These are phyloP conservation scores for Hypsopygia costalis DNA, from an alignment of 2,888 invertebrate species.

Conservation along the genomic window DNA sequence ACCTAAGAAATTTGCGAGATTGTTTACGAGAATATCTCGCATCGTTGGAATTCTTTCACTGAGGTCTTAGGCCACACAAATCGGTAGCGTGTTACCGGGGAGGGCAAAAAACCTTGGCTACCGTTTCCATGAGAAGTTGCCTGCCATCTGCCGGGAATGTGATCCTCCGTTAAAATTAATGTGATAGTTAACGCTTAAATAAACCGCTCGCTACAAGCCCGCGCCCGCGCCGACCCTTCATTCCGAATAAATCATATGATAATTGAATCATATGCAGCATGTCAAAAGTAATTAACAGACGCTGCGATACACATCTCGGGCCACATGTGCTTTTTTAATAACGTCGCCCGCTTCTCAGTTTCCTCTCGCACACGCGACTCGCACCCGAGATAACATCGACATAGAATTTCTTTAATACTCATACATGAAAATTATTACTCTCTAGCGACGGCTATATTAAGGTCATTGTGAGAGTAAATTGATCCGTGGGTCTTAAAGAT, in stretches of 20 bases:
- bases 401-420: conserved; percentile 69
- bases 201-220: conserved; percentile 45
- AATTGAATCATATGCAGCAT: conserved; percentile 80
- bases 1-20: conserved; percentile 8
- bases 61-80: conserved; percentile 51
- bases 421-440: conserved; percentile 66
- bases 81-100: conserved; percentile 53
- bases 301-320: conserved; percentile 75
- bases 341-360: conserved; percentile 62
- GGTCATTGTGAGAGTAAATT: conserved; percentile 74
- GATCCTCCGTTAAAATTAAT: conserved; percentile 59
- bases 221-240: conserved; percentile 47
- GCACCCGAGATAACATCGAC: conserved; percentile 71
- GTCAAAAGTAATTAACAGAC: conserved; percentile 78
- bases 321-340: conserved; percentile 79
- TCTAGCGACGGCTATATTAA: conserved; percentile 67
- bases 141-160: conserved; percentile 62
- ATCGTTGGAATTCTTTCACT: conserved; percentile 17
- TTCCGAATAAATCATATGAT: conserved; percentile 74
- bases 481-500: conserved; percentile 53
- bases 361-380: conserved; percentile 68
- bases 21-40: conserved; percentile 19
- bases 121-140: conserved; percentile 58
- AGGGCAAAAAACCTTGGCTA: conserved; percentile 45
- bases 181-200: conserved; percentile 71